Evolutionary conservation across 2,888 invertebrate genomes (phyloP), one percentile per base, ranked within the genome.

Genomic region (Amblyjoppa fuscipennis): DNA sequence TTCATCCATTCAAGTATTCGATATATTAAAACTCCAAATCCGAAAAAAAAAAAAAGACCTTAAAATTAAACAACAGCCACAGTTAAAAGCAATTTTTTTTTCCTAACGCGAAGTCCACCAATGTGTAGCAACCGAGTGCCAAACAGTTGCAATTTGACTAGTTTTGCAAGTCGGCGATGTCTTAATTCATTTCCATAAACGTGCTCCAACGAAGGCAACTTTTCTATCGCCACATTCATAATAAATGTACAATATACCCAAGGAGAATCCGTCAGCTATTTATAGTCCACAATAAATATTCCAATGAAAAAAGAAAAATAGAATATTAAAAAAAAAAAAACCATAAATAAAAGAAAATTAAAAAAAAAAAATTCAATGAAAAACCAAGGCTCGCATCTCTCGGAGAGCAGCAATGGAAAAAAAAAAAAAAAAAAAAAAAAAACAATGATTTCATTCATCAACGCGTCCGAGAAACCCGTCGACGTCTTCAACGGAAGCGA

Each of bases 401-500:
- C 2, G 41, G 3, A 41, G 11, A 41, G 3, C 41, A 3, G 9
- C 3, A 11, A 11, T 41, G 2, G 2, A 13, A 31, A 61, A 13
- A 31, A 61, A 13, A 61, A 38, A 7, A 38, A 9, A 9, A 38
- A 38, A 1, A 38, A 2, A 38, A 59, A 3, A 59, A 59, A 9
- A 31, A 61, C 61, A 28, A 64, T 64, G 16, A 34, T 34, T 64
- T 34, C 16, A 64, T n/a, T 64, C 64, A 64, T 34, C 64, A 16
- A 61, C 61, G 61, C 61, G 16, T 13, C 9, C 61, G 16, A 61
- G 61, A 28, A n/a, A 16, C 13, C 16, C 45, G 45, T 13, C 45
- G 45, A 16, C 45, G 45, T 16, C 45, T 3, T n/a, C 1, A 66
- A 68, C 76, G 76, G 76, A 76, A 76, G 66, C 68, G n/a, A 51